Evolutionary conservation across 2,797 vertebrate species (phyloP), one percentile per base, ranked within the genome.

Genomic region (Megaceryle alcyon): DNA sequence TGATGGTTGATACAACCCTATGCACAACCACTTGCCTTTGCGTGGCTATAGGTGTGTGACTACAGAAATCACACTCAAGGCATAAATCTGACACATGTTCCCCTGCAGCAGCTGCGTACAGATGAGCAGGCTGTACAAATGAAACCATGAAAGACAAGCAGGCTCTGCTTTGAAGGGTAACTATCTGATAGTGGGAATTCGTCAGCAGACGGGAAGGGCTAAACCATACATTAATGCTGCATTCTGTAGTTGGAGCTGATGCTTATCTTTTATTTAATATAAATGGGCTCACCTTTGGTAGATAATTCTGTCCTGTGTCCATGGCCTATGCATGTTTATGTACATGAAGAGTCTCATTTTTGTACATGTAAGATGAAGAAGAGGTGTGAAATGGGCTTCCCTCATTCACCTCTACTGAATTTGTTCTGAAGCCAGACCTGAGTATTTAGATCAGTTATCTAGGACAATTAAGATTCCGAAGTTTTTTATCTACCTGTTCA

Each of bases 101-200:
- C 70, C 49, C 41, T 3, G 2, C 0, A 1, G 53, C 80, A 92
- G 73, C 22, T 3, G 65, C 0, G 0, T 14, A 23, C 28, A 48
- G 63, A 41, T 3, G 11, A 66, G 35, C 1, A 3, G 48, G 72
- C 65, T 61, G 22, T 35, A 37, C 5, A 4, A 60, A 83, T 2
- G 3, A 10, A 70, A 77, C 31, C 0, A 2, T 41, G 73, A 56
- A 75, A 61, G 43, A 70, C 56, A 73, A 80, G 68, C 54, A 51
- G 59, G 49, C 12, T 82, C 43, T 92, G 43, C 43, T 64, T 33
- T 18, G 56, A 43, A 57, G 48, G 35, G 28, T 35, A 26, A 14
- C 70, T 60, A 8, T 5, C 41, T 46, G 35, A 49, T 1, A 54
- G 41, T 0, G 20, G 37, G 61, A 71, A 25, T 46, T 57, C 49